Conservation (phyloP, 2,113 vertebrate species). For the Amblyornis subalaris region DNA sequence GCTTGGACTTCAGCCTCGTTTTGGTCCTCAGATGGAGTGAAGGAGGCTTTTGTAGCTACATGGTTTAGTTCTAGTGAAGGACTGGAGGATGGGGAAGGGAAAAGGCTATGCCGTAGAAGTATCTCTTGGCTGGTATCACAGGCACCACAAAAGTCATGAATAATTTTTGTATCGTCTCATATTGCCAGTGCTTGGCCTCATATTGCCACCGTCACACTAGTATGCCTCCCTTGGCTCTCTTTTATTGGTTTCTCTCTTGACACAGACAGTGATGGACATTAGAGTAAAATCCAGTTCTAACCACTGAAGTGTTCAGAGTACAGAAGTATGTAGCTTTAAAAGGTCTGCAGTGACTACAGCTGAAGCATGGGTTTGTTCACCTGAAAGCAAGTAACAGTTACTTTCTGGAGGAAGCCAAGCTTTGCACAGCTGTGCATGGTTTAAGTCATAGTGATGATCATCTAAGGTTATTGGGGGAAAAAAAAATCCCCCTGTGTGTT, state of each 20-base stretch:
- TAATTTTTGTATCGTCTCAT: neutral
- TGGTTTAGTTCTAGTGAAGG: neutral
- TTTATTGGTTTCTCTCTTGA: neutral
- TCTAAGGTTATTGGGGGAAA: neutral
- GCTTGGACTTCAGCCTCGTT: neutral
- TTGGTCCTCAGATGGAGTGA: neutral
- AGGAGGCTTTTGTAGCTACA: neutral
- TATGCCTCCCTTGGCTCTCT: rapidly evolving
- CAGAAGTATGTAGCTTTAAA: neutral
- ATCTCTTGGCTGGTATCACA: neutral
- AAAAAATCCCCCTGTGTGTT: neutral
- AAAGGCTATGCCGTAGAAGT: neutral
- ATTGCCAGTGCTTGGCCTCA: neutral
- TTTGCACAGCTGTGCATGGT: neutral
- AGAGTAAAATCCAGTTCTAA: neutral
- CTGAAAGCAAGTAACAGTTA: neutral
- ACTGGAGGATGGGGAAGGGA: neutral
- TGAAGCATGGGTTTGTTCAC: neutral
- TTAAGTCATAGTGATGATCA: neutral
- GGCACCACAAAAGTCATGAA: neutral
- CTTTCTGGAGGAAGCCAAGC: neutral
- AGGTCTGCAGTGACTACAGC: neutral
- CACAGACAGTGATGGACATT: neutral
- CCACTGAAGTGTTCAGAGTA: neutral
- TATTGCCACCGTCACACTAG: rapidly evolving